Base-by-base conservation (phyloP, 2,888 invertebrate species). In the Penaeus monodon region DNA sequence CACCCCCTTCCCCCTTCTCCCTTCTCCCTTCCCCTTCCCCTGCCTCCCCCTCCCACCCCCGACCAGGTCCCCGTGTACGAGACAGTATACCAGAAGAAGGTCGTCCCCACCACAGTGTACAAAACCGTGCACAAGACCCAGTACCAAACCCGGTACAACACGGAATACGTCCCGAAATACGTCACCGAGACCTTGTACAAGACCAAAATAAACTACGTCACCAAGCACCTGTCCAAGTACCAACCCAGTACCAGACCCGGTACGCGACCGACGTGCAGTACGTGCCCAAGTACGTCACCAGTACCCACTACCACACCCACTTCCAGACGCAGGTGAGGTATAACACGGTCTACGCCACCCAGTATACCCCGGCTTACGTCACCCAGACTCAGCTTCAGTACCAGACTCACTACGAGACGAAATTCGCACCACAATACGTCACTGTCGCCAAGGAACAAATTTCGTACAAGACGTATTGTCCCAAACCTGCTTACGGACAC, bases 81-180 rank as follows among this genome's bases (percentile, higher is more conserved):
- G 65, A 65, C 86, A 2, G 81, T 78, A 44, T 86, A 86, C 76
- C 70, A 86, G 65, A 77, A 81, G 22, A 66, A 86, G 73, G 81
- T 81, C 86, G 78, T 86, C 38, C 77, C 86, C n/a, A 44, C 73
- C 27, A 76, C 81, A 12, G 74, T 81, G 29, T 86, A 86, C 74
- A 63, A 81, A 22, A 81, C 86, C 4, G 73, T 81, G 33, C 81
- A 81, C 81, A 73, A 81, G 64, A 86, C 86, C 6, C 81, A 86
- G 78, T 86, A 86, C 86, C 81, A 86, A 63, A 86, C 86, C 33
- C n/a, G 81, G 27, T 86, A 86, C 86, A 86, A 78, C 27, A 86
- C 86, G 49, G 33, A 81, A 29, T 86, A 81, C 76, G 38, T 73
- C 65, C 86, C 86, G 44, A 38, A 86, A 63, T 86, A 86, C 81